phyloP scores from a whole-genome alignment of 2,888 invertebrate species.

The Beris morrisii region DNA sequence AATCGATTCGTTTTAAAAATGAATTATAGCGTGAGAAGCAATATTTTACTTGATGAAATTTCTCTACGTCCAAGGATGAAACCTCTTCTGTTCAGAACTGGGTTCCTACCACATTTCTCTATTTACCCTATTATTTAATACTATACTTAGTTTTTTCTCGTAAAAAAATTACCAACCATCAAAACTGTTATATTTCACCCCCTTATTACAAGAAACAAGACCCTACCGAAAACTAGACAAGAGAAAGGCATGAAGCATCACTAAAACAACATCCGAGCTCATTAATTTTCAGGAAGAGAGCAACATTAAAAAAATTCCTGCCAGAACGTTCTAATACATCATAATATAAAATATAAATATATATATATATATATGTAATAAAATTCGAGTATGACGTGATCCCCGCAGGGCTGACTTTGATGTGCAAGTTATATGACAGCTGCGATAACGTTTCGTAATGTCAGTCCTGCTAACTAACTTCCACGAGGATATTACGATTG shows the following conservation, averaged over 20 bases:
- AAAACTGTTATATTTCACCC: no score
- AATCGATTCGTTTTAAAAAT: no score
- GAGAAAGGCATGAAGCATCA: background rate
- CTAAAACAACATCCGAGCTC: conserved; percentile 1
- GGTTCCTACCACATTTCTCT: no score
- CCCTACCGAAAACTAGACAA: no score
- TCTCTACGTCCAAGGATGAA: no score
- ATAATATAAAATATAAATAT: background rate
- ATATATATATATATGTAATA: conserved; percentile 4
- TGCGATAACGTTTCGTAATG: conserved; percentile 23
- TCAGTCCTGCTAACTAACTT: conserved; percentile 29
- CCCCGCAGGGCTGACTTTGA: conserved; percentile 27
- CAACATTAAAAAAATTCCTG: background rate
- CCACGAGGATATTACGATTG: background rate
- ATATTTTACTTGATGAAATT: no score
- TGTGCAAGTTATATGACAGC: conserved; percentile 28
- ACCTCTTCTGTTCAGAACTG: no score
- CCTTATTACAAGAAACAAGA: no score
- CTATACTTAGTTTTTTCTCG: no score
- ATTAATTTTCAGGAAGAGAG: background rate
- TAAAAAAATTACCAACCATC: no score
- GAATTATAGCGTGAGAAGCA: no score
- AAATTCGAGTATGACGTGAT: conserved; percentile 28
- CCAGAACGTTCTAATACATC: background rate
- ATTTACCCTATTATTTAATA: no score